Conservation (phyloP, 2,113 vertebrate genomes). For the Lontra canadensis region DNA sequence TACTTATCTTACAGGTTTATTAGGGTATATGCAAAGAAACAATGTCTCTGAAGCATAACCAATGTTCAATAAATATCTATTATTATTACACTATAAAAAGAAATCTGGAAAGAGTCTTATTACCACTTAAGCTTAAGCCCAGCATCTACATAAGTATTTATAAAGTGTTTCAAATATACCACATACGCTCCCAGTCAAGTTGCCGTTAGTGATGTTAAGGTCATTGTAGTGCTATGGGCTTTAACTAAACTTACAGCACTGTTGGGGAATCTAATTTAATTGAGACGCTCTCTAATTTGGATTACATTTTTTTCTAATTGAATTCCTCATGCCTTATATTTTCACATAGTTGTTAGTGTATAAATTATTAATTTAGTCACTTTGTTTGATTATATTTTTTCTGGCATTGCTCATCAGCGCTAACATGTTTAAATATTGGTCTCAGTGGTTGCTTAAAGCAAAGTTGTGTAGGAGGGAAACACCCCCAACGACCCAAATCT, state of each 20-base stretch:
- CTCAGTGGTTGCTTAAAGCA: slow-evolving; percentile 74
- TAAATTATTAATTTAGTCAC: slow-evolving; percentile 78
- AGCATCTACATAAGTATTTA: slow-evolving; percentile 45
- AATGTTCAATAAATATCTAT: slow-evolving; percentile 21
- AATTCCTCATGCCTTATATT: slow-evolving; percentile 73
- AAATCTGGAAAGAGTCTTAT: slow-evolving; percentile 15
- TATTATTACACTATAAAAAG: neutral
- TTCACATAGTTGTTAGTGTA: slow-evolving; percentile 71
- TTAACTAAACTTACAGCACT: slow-evolving; percentile 55
- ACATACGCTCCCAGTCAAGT: slow-evolving; percentile 45
- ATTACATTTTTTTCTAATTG: slow-evolving; percentile 74
- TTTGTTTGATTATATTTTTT: slow-evolving; percentile 80
- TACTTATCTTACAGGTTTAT: neutral
- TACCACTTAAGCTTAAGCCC: slow-evolving; percentile 13
- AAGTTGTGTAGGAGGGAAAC: slow-evolving; percentile 58
- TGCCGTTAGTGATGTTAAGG: slow-evolving; percentile 55
- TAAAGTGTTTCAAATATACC: slow-evolving; percentile 31
- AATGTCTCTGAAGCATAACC: neutral
- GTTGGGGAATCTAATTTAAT: slow-evolving; percentile 78
- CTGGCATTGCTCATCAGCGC: slow-evolving; percentile 73
- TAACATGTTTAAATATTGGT: slow-evolving; percentile 68
- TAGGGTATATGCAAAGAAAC: neutral
- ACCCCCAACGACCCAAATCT: slow-evolving; percentile 45
- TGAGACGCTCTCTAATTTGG: slow-evolving; percentile 70
- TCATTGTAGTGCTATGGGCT: slow-evolving; percentile 59